These are phyloP conservation scores for Thecophora atra DNA, from an alignment of 2,888 invertebrate genomes.

Conservation along the genomic window DNA sequence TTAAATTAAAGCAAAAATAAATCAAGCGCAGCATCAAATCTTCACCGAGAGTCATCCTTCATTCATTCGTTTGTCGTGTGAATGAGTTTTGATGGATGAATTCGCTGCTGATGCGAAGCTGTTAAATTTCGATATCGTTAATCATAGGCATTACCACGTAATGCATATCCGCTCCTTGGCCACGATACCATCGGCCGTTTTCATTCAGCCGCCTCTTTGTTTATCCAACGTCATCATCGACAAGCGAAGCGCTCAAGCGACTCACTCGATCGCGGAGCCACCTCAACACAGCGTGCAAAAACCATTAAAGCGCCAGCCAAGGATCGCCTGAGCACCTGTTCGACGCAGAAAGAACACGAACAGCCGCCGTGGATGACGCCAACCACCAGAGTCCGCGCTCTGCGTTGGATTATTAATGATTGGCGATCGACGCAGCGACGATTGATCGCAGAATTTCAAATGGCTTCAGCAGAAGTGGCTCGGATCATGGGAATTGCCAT, in stretches of 20 bases:
- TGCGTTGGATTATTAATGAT: slow-evolving; percentile 59
- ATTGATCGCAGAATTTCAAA: slow-evolving; percentile 49
- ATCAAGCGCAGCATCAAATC: too few species aligned
- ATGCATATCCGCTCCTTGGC: background rate
- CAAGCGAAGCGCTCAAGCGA: background rate
- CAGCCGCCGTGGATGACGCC: slow-evolving; percentile 1
- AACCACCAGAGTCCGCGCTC: slow-evolving; percentile 38
- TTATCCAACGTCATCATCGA: background rate
- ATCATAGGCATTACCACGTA: slow-evolving; percentile 20
- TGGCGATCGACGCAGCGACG: slow-evolving; percentile 57
- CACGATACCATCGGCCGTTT: background rate
- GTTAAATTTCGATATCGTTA: slow-evolving; percentile 6
- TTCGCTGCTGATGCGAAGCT: background rate
- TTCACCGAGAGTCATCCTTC: too few species aligned
- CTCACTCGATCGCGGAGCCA: background rate
- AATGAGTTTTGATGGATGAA: slow-evolving; percentile 7
- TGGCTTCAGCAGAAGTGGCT: slow-evolving; percentile 46
- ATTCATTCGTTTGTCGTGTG: background rate
- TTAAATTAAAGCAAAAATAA: background rate
- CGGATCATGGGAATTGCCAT: background rate
- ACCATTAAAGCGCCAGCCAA: slow-evolving; percentile 19
- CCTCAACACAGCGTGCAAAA: slow-evolving; percentile 28
- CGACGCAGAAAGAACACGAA: slow-evolving; percentile 15
- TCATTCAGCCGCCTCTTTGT: background rate
- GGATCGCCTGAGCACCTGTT: slow-evolving; percentile 40